These are phyloP conservation scores for Siderastrea siderea DNA, from an alignment of 92 coral and sea anemone genomes.

Conservation along the genomic window DNA sequence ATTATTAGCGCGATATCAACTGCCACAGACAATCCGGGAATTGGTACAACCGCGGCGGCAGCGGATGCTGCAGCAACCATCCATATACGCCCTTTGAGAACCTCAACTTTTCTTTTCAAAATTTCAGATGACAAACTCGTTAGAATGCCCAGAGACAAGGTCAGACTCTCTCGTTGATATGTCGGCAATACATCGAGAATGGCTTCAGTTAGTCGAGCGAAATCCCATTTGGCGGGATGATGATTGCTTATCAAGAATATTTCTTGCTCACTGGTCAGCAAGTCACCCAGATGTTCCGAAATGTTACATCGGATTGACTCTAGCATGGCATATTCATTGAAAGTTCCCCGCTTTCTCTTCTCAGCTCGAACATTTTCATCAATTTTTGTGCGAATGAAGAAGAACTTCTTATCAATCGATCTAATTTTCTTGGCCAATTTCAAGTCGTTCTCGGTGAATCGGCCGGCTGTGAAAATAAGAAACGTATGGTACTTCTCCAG, in stretches of 20 bases:
- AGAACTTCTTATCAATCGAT: slow-evolving; percentile 39
- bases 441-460: slow-evolving; percentile 51
- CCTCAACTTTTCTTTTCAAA: slow-evolving; percentile 46
- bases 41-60: slow-evolving; percentile 50
- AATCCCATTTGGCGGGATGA: slow-evolving; percentile 62
- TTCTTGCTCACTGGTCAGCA: slow-evolving; percentile 4
- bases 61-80: slow-evolving; percentile 57
- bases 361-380: slow-evolving; percentile 29
- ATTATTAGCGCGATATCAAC: slow-evolving; percentile 44
- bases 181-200: slow-evolving; percentile 52
- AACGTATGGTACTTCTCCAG: slow-evolving; percentile 57
- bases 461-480: slow-evolving; percentile 37
- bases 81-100: slow-evolving; percentile 60
- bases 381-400: slow-evolving; percentile 54
- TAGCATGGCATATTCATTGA: slow-evolving; percentile 43
- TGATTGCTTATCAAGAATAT: slow-evolving; percentile 66
- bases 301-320: slow-evolving; percentile 14
- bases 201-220: slow-evolving; percentile 62
- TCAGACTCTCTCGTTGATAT: slow-evolving; percentile 49
- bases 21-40: slow-evolving; percentile 56
- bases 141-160: slow-evolving; percentile 37
- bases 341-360: slow-evolving; percentile 29
- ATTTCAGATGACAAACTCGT: slow-evolving; percentile 36
- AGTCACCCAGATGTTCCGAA: slow-evolving; percentile 16
- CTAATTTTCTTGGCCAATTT: slow-evolving; percentile 36